Evolutionary conservation across 1,140 invertebrate species (phyloP), one percentile per base, ranked within the genome.

Genomic region (Homalodisca vitripennis): DNA sequence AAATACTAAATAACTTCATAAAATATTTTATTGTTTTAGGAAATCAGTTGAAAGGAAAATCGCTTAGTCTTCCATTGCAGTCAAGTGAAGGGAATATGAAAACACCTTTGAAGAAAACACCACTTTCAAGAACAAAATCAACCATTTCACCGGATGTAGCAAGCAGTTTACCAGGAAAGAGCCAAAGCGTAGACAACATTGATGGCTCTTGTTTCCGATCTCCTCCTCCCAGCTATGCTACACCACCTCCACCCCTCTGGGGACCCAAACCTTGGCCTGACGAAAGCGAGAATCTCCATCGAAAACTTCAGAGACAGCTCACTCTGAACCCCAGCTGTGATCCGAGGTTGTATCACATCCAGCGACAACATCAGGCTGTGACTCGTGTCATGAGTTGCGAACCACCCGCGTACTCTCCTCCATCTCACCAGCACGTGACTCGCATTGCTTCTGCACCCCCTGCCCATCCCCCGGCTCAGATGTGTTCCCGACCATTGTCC

Each of bases 321-420:
- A 92, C 92, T 1, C 78, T 95, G 0, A 94, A 94, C 80, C 92
- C 92, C 0, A 79, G 81, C 2, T 88, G 86, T 72, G 92, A 94
- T 80, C 87, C 90, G 10, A 80, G 92, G 63, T 78, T 93, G 53
- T 83, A 80, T 75, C 82, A 83, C 62, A 73, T 83, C 64, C 79
- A 66, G 75, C 74, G 68, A 74, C 63, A 66, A 26, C 67, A 76
- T 67, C 77, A 77, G 71, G 73, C 77, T 13, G 68, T 72, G 13
- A 74, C 51, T 66, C 70, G 31, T 73, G 74, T 51, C 46, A 48
- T 70, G 55, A 73, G 67, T 57, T 69, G 76, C 68, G 67, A 66
- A 73, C 22, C 77, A 75, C 69, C 79, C 79, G 53, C 73, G 76
- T 71, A 76, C 75, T 20, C 72, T 79, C 48, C 53, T 65, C n/a